phyloP scores from a whole-genome alignment of 1,140 invertebrate species.

The Aphaenogaster ashmeadi region DNA sequence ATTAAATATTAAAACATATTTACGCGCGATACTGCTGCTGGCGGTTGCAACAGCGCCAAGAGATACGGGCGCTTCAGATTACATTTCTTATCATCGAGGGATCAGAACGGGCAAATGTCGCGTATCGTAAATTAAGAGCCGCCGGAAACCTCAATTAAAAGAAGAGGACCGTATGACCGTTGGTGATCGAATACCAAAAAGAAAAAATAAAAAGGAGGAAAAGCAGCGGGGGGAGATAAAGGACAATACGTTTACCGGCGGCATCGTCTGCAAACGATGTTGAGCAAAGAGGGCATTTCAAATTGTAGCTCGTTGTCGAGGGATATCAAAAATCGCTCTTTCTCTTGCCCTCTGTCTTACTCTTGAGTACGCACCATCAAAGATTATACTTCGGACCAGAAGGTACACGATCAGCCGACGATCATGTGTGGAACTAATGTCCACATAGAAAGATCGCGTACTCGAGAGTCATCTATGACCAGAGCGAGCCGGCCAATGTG shows the following conservation, averaged over 20 bases:
- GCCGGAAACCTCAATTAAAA: slow-evolving; percentile 10
- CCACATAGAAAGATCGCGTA: slow-evolving; percentile 49
- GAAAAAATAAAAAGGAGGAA: neutral
- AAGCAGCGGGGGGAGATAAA: neutral
- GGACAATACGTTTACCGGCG: slow-evolving; percentile 37
- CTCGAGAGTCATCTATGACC: neutral
- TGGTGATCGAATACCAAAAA: slow-evolving; percentile 8
- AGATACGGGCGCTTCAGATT: slow-evolving; percentile 31
- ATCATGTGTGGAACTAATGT: slow-evolving; percentile 49
- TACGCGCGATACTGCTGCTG: slow-evolving; percentile 41
- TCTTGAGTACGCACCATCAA: slow-evolving; percentile 25
- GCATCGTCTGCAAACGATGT: slow-evolving; percentile 27
- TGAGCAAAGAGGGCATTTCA: slow-evolving; percentile 35
- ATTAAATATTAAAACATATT: slow-evolving; percentile 62
- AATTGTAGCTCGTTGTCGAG: slow-evolving; percentile 40
- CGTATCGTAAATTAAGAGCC: slow-evolving; percentile 35
- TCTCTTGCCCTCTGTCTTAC: neutral
- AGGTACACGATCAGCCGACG: slow-evolving; percentile 10
- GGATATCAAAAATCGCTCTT: neutral
- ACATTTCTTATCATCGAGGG: slow-evolving; percentile 48
- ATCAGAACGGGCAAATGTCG: slow-evolving; percentile 5
- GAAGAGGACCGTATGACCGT: neutral
- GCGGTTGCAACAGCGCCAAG: neutral
- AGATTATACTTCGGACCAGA: slow-evolving; percentile 33
- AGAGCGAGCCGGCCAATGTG: slow-evolving; percentile 6